Percentiles rank a stretch among this genome's conserved stretches.
These are phyloP conservation scores for Nineta flava DNA, from an alignment of 2,888 invertebrate genomes.

Conservation along the genomic window DNA sequence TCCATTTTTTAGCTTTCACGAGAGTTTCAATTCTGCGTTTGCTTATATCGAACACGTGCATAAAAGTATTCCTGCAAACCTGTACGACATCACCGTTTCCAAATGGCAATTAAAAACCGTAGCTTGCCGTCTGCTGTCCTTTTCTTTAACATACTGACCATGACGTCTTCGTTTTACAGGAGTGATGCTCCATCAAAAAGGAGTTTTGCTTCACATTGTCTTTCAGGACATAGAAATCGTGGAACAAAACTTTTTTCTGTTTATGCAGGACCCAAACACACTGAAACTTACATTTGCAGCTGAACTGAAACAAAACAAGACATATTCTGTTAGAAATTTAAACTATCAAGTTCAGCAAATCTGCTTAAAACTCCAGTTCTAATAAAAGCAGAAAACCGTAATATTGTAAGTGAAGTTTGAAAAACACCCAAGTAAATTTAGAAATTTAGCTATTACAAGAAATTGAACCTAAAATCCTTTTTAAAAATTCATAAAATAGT, in stretches of 20 bases:
- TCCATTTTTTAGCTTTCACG: no score
- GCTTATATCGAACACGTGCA: no score
- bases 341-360: not conserved
- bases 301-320: not conserved
- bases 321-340: not conserved
- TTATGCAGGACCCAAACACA: not conserved
- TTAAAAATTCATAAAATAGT: no score
- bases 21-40: no score
- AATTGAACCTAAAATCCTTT: not conserved
- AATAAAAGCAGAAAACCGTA: not conserved
- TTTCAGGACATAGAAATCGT: not conserved
- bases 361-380: not conserved
- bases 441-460: not conserved
- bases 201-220: no score
- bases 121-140: no score
- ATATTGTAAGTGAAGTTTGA: not conserved
- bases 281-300: not conserved
- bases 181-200: no score
- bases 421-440: not conserved
- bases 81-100: no score
- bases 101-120: no score
- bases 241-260: not conserved
- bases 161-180: no score
- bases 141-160: no score
- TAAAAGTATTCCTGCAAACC: no score